These are phyloP conservation scores for Xestia c-nigrum DNA, from an alignment of 2,888 invertebrate species.

Conservation along the genomic window DNA sequence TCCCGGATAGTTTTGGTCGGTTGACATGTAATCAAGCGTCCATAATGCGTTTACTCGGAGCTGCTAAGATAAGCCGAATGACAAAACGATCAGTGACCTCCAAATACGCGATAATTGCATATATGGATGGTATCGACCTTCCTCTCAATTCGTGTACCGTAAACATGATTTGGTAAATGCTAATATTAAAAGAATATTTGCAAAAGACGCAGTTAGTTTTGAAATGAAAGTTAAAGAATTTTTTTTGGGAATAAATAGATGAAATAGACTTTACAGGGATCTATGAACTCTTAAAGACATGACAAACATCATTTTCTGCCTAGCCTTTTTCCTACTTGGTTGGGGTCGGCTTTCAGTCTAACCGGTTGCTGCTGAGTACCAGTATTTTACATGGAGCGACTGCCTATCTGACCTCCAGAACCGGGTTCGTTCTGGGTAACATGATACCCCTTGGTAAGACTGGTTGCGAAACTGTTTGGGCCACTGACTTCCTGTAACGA, in stretches of 20 bases:
- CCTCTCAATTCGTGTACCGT: constrained; percentile 56
- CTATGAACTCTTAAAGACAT: not conserved
- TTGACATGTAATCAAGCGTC: constrained; percentile 77
- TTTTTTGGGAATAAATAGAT: not conserved
- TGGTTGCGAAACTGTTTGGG: too few species aligned
- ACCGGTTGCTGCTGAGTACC: too few species aligned
- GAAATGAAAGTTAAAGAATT: constrained; percentile 12
- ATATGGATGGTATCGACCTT: constrained; percentile 64
- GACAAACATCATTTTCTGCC: not conserved
- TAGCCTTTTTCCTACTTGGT: too few species aligned
- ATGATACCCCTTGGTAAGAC: too few species aligned
- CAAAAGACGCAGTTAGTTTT: constrained; percentile 14
- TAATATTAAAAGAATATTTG: constrained; percentile 31
- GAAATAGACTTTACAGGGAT: not conserved
- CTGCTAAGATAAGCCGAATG: constrained; percentile 76
- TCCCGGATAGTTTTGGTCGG: constrained; percentile 76
- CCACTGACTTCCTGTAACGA: too few species aligned
- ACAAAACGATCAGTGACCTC: constrained; percentile 76
- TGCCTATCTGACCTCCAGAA: too few species aligned
- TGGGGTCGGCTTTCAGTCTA: too few species aligned
- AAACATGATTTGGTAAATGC: constrained; percentile 45
- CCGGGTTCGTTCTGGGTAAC: too few species aligned
- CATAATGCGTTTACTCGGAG: constrained; percentile 76
- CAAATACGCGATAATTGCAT: constrained; percentile 69
- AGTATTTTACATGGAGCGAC: too few species aligned